Conservation (phyloP, 2,888 invertebrate genomes). For the Agrypnus murinus region DNA sequence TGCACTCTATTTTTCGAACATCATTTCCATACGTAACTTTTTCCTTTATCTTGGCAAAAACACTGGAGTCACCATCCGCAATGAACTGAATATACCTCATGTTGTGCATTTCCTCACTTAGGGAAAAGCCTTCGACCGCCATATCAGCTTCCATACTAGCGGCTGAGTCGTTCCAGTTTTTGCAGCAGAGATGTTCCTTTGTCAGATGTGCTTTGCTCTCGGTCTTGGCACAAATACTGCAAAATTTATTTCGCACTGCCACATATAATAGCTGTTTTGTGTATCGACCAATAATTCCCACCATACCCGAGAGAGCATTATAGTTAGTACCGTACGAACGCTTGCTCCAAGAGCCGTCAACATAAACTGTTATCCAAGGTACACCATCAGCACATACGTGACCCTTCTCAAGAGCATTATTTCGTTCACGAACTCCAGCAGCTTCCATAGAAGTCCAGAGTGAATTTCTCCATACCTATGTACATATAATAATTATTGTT, state of each 20-base stretch:
- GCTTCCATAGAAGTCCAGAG: too few species aligned
- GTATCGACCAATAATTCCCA: conserved; percentile 51
- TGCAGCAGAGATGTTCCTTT: conserved; percentile 50
- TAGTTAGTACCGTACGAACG: conserved; percentile 54
- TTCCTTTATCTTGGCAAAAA: conserved; percentile 48
- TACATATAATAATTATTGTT: too few species aligned
- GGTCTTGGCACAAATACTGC: conserved; percentile 51
- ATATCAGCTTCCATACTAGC: conserved; percentile 54
- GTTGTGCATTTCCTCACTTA: conserved; percentile 49
- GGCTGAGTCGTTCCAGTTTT: conserved; percentile 52
- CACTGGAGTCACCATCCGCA: conserved; percentile 53
- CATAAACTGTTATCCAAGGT: conserved; percentile 55
- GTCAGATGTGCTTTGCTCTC: conserved; percentile 28
- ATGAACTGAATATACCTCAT: conserved; percentile 47
- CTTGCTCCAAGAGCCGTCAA: conserved; percentile 58
- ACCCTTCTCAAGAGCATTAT: too few species aligned
- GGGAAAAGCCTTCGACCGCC: conserved; percentile 51
- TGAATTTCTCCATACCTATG: too few species aligned
- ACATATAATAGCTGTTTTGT: conserved; percentile 52
- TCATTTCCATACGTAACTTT: conserved; percentile 54
- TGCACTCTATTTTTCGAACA: conserved; percentile 53
- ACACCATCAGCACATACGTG: conserved; percentile 48
- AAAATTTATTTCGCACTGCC: conserved; percentile 56
- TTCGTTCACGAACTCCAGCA: too few species aligned
- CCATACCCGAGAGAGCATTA: conserved; percentile 55